Percentiles rank a stretch among this genome's conserved stretches.
These are phyloP conservation scores for Mus spicilegus DNA, from an alignment of 2,113 vertebrate genomes.

Conservation along the genomic window DNA sequence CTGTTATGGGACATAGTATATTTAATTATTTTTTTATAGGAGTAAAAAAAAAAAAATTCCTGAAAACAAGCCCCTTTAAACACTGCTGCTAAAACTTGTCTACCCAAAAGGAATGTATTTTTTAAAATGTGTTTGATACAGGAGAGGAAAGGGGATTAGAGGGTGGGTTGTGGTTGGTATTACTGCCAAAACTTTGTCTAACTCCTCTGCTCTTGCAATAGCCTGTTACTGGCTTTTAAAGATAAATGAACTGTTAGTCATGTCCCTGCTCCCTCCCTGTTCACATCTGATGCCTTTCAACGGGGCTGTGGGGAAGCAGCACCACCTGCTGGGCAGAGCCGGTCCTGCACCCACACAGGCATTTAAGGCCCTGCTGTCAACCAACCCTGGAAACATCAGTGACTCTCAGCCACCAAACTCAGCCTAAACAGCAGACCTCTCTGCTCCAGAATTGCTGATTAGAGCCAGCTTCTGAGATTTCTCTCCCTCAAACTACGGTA, in stretches of 20 bases:
- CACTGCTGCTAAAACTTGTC: neutral
- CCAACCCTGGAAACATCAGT: neutral
- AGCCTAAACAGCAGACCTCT: neutral
- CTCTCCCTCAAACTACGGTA: neutral
- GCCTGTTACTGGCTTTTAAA: neutral
- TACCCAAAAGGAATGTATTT: neutral
- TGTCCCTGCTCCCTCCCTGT: neutral
- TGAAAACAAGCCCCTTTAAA: conserved; percentile 37
- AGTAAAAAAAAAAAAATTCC: neutral
- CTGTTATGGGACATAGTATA: neutral
- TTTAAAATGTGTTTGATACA: neutral
- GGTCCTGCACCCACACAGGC: neutral
- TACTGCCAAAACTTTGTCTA: neutral
- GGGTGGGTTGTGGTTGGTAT: neutral
- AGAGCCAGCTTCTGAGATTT: neutral
- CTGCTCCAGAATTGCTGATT: neutral
- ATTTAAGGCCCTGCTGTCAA: neutral
- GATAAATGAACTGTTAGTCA: neutral
- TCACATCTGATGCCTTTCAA: neutral
- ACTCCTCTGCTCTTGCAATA: neutral
- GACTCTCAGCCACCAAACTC: neutral
- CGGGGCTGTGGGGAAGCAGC: conserved; percentile 9
- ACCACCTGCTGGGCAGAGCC: conserved; percentile 66
- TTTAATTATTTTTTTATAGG: neutral
- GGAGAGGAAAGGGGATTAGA: neutral